Base-by-base conservation (phyloP, 1,140 invertebrate genomes). In the Diorhabda sublineata region DNA sequence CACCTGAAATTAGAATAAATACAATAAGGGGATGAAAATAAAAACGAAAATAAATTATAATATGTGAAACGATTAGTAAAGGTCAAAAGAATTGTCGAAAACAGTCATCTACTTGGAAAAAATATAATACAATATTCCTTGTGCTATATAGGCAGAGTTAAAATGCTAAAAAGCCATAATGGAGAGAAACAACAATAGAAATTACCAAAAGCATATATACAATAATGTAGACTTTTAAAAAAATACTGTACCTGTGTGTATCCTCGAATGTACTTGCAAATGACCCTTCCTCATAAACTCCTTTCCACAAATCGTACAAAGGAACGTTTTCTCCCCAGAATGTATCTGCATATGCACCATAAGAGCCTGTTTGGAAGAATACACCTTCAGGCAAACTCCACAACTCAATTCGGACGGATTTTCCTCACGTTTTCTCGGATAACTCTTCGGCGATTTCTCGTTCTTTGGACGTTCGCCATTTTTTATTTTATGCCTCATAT, bases 401-500 rank as follows among this genome's bases (percentile, higher is more conserved):
- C 65, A 67, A 8, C 60, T 8, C 4, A 67, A 8, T n/a, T 67
- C 58, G 59, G 9, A 6, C 4, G 57, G 42, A 45, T 67, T 56
- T 45, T 59, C 11, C 11, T 57, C 57, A 5, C 6, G 57, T 60
- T 60, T 67, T 4, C 11, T 45, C 4, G 42, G 43, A 52, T 59
- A 67, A 44, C 44, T 67, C 60, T 67, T 67, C 3, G 65, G 65
- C 11, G 11, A 44, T 45, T 67, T 67, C 2, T 59, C 58, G 9
- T 43, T 60, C 11, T 67, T 67, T 4, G 65, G 65, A 45, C 59
- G 43, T 60, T 67, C 65, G 6, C 65, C 65, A 7, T 60, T 67
- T 67, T 67, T 67, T 9, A 67, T 58, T 47, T 67, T 67, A 41
- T 67, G 65, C 11, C 65, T n/a, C 58, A 67, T 42, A 44, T 67